These are phyloP conservation scores for Subacronicta megacephala DNA, from an alignment of 2,888 invertebrate genomes.

Conservation along the genomic window DNA sequence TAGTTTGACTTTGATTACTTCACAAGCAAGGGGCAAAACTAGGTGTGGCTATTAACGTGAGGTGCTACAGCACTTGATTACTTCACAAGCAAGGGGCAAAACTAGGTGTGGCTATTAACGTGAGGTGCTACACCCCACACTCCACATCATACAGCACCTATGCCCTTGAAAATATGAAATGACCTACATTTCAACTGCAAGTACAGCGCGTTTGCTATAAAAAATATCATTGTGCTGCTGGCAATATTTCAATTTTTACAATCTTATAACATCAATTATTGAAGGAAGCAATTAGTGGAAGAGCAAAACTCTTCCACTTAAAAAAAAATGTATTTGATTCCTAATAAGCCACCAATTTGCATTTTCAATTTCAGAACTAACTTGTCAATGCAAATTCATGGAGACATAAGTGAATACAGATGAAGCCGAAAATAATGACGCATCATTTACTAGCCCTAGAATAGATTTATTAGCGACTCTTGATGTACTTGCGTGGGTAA, in stretches of 20 bases:
- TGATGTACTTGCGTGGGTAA: slow-evolving; percentile 20
- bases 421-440: background rate
- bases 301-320: too few species aligned
- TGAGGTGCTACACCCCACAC: background rate
- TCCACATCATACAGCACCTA: background rate
- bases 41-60: background rate
- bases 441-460: slow-evolving; percentile 1
- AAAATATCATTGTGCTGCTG: too few species aligned
- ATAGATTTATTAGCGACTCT: slow-evolving; percentile 13
- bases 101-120: background rate
- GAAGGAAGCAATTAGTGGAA: too few species aligned
- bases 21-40: too few species aligned
- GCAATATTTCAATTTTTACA: too few species aligned
- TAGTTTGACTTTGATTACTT: background rate
- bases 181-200: background rate
- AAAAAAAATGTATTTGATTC: too few species aligned
- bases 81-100: background rate
- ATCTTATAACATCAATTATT: too few species aligned
- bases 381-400: too few species aligned
- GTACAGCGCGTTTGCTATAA: too few species aligned
- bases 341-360: too few species aligned
- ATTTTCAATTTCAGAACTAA: too few species aligned
- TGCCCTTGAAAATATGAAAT: background rate
- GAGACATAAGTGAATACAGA: background rate
- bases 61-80: background rate